These are phyloP conservation scores for Alcis repandata DNA, from an alignment of 2,888 invertebrate species.

Conservation along the genomic window DNA sequence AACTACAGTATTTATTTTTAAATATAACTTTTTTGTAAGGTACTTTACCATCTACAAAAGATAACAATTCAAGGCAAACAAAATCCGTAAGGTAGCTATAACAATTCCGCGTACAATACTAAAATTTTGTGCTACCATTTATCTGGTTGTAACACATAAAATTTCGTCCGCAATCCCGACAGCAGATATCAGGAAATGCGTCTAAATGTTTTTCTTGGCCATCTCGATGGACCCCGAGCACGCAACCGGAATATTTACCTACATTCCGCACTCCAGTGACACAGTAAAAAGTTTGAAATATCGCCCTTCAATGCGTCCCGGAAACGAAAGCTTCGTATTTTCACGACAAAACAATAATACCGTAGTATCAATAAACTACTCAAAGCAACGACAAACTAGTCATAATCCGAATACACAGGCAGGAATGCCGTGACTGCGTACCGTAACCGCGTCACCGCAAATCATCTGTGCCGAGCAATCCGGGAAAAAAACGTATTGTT, in stretches of 20 bases:
- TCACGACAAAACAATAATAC: constrained; percentile 49
- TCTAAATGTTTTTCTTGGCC: constrained; percentile 18
- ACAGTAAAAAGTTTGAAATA: constrained; percentile 45
- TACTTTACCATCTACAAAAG: neutral
- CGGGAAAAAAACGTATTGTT: constrained; percentile 74
- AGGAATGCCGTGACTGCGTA: constrained; percentile 72
- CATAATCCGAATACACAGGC: constrained; percentile 57
- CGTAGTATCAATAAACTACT: constrained; percentile 50
- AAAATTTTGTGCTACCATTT: constrained; percentile 22
- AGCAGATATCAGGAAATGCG: constrained; percentile 23
- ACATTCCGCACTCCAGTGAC: constrained; percentile 42
- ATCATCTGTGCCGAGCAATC: constrained; percentile 65
- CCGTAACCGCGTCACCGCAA: constrained; percentile 74
- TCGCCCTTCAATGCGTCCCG: constrained; percentile 36
- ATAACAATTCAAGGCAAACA: constrained; percentile 16
- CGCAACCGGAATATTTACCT: constrained; percentile 37
- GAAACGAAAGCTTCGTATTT: constrained; percentile 33
- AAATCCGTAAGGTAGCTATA: constrained; percentile 1
- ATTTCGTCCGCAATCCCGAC: constrained; percentile 10
- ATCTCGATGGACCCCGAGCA: constrained; percentile 18
- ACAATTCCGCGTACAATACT: constrained; percentile 15
- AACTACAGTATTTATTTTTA: no score
- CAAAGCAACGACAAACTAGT: constrained; percentile 47
- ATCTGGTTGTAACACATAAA: constrained; percentile 14
- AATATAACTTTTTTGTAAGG: no score